A percentile compares a stretch with the other conserved stretches of the same genome.
These are phyloP conservation scores for Heterodera schachtii DNA, from an alignment of 1,140 invertebrate species.

Conservation along the genomic window DNA sequence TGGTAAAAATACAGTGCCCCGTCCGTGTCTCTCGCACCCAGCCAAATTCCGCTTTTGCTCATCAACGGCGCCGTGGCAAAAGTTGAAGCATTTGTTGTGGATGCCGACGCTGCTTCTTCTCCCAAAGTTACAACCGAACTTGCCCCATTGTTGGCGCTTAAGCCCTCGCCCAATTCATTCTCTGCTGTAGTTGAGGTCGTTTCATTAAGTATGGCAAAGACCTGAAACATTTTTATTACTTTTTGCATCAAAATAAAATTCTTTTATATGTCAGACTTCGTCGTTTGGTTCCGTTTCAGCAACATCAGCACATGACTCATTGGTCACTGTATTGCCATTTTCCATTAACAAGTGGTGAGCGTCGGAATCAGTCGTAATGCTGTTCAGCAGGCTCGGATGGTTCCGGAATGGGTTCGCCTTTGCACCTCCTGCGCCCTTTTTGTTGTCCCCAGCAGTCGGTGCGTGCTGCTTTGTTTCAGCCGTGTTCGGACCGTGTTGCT, in stretches of 20 bases:
- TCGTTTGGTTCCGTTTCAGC: neutral
- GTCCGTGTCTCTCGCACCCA: constrained; percentile 18
- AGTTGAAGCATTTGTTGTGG: neutral
- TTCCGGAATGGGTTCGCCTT: neutral
- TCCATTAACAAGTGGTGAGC: neutral
- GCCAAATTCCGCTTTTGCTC: constrained; percentile 24
- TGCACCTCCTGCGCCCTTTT: neutral
- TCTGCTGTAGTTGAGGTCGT: neutral
- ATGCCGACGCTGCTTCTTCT: neutral
- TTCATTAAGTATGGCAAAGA: neutral
- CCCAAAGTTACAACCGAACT: neutral
- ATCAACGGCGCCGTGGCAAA: neutral
- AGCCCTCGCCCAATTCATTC: too few relatives aligned
- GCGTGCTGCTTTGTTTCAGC: neutral
- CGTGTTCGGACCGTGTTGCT: neutral
- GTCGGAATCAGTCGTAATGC: neutral
- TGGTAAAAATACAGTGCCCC: constrained; percentile 26
- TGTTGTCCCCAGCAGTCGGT: neutral
- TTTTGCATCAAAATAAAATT: neutral
- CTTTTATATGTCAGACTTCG: neutral
- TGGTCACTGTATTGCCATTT: neutral
- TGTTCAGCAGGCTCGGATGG: neutral
- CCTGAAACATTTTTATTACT: neutral
- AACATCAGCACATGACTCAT: neutral
- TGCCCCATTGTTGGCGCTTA: neutral